Evolutionary conservation across 2,797 vertebrate genomes (phyloP).

Genomic region (Molossus alvarezi): DNA sequence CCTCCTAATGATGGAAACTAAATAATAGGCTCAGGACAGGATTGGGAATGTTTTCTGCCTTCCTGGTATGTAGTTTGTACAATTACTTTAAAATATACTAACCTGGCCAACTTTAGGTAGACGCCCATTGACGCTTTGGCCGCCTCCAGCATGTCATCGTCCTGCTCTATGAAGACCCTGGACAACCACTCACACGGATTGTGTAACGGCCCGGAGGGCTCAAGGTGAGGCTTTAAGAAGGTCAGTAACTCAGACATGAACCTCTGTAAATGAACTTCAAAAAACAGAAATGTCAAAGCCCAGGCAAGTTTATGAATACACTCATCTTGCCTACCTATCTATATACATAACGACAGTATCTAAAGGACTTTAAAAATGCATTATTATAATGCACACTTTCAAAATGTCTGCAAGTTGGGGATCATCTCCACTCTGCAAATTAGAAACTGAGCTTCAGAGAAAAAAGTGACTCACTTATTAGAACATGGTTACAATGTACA

Average conservation of each 20-base stretch:
- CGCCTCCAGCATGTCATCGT: conserved; percentile 97
- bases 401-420: not conserved
- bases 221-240: conserved; percentile 90
- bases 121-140: conserved; percentile 92
- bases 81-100: conserved; percentile 67
- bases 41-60: conserved; percentile 24
- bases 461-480: not conserved
- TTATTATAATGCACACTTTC: not conserved
- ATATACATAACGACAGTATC: not conserved
- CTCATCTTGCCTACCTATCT: not conserved
- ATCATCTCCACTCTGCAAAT: not conserved
- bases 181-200: conserved; percentile 94
- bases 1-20: conserved; percentile 14
- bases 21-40: not conserved
- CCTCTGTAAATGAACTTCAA: conserved; percentile 85
- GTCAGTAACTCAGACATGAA: conserved; percentile 87
- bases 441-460: not conserved
- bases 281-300: conserved; percentile 39
- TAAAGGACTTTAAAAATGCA: not conserved
- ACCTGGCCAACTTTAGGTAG: conserved; percentile 92
- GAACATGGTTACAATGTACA: not conserved
- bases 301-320: not conserved
- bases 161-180: conserved; percentile 95
- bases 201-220: conserved; percentile 48
- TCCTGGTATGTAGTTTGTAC: not conserved